Base-by-base conservation (phyloP, 2,888 invertebrate species). In the Apoda limacodes region DNA sequence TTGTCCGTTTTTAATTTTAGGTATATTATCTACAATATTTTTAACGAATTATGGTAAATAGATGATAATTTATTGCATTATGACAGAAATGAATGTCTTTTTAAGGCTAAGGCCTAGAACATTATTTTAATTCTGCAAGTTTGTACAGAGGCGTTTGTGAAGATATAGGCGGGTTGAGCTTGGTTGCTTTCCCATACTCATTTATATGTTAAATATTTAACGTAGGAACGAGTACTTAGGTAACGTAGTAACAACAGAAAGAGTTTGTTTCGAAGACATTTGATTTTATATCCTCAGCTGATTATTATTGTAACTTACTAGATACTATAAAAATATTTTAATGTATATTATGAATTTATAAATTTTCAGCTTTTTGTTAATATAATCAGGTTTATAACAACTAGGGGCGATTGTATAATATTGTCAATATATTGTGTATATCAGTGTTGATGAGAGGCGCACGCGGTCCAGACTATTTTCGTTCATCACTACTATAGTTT, bases 271-370 rank as follows among this genome's bases (percentile, higher is more conserved):
- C n/a, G n/a, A n/a, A n/a, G n/a, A n/a, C n/a, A n/a, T n/a, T n/a
- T n/a, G n/a, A n/a, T n/a, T n/a, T n/a, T n/a, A n/a, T n/a, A n/a
- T n/a, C n/a, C n/a, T n/a, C n/a, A n/a, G n/a, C n/a, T n/a, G n/a
- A n/a, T n/a, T n/a, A n/a, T n/a, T n/a, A n/a, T n/a, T n/a, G n/a
- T n/a, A n/a, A n/a, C n/a, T n/a, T n/a, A n/a, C n/a, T n/a, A n/a
- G n/a, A n/a, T n/a, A n/a, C n/a, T n/a, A n/a, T n/a, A n/a, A n/a
- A n/a, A 17, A 5, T 17, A 17, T 17, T 6, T 17, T 46, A 54
- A 52, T 71, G 71, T 71, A 71, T 70, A 69, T 71, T 67, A 69
- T 70, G 71, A 60, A 67, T 70, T 70, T 67, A 64, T 67, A 62
- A 67, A 70, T 66, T 68, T 65, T 63, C 67, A 65, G 71, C 71